Evolutionary conservation across 2,113 vertebrate genomes (phyloP).

Genomic region (Coracopsis vasa): DNA sequence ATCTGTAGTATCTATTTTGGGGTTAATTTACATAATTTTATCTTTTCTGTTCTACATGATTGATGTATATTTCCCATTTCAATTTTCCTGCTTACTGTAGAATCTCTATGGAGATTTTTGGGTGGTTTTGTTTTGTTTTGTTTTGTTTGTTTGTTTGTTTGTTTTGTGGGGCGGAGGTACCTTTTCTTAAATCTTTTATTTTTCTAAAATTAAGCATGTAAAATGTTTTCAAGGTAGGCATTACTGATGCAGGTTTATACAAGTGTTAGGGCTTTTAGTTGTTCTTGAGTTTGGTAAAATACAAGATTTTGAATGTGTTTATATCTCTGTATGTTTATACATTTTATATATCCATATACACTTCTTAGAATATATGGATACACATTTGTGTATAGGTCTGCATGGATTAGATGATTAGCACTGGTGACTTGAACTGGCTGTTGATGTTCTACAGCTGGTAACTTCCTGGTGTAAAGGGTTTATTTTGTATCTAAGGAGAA

Average conservation of each 20-base stretch:
- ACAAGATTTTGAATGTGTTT: background rate
- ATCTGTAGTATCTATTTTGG: background rate
- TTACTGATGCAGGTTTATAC: background rate
- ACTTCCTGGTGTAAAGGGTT: background rate
- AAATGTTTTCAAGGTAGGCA: background rate
- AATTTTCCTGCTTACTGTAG: background rate
- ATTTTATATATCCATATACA: background rate
- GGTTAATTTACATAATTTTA: background rate
- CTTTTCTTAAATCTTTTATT: background rate
- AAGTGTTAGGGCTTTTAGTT: background rate
- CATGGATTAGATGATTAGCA: background rate
- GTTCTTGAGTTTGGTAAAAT: background rate
- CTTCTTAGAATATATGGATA: background rate
- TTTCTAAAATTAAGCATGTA: background rate
- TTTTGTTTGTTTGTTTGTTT: too few species aligned
- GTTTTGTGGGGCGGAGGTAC: fast-evolving
- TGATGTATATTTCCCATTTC: background rate
- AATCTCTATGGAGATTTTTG: background rate
- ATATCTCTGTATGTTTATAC: background rate
- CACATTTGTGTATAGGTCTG: background rate
- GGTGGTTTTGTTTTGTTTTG: too few species aligned
- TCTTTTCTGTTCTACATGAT: background rate
- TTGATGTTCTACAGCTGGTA: background rate
- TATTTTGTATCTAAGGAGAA: background rate
- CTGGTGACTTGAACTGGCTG: background rate